Base-by-base conservation (phyloP, 1,140 invertebrate species). In the Drosophila kohkoa region DNA sequence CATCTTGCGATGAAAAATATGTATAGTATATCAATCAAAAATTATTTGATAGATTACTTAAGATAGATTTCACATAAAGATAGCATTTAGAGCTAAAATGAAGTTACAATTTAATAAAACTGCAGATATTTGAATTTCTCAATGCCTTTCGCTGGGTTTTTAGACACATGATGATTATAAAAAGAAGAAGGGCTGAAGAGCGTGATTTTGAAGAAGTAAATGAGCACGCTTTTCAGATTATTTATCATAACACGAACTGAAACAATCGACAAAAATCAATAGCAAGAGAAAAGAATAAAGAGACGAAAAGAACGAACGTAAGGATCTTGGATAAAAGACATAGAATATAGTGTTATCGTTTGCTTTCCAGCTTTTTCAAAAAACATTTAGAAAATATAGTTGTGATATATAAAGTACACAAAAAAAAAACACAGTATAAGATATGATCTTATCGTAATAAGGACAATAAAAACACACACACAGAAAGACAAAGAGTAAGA, bases 211-310 rank as follows among this genome's bases (percentile, higher is more conserved):
- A 28, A 51, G 15, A 48, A 32, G 25, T 41, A 48, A 25, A 25
- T 3, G 20, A 25, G 20, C 59, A 62, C 59, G 59, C 59, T 62
- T 51, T 62, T 62, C 45, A 35, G 10, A 38, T n/a, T 46, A 35
- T 28, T 52, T 52, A 20, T 25, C 38, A 58, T 58, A n/a, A 28
- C 20, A 25, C 35, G 8, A 46, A 62, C 41, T 20, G 16, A 49
- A 25, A 3, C 6, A 15, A 15, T 59, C 57, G 20, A 58, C 13
- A 58, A 55, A 55, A 11, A 10, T 8, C 15, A 48, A 4, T 3
- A 25, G 20, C 16, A 49, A 49, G 48, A 49, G 3, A 7, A 25
- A 25, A 38, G 20, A 25, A 25, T 13, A 16, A 11, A 51, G 20
- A 46, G 16, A 32, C n/a, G 28, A 54, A 11, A 54, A 20, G 8